Conservation (phyloP, 2,888 invertebrate species). For the Lysandra coridon region DNA sequence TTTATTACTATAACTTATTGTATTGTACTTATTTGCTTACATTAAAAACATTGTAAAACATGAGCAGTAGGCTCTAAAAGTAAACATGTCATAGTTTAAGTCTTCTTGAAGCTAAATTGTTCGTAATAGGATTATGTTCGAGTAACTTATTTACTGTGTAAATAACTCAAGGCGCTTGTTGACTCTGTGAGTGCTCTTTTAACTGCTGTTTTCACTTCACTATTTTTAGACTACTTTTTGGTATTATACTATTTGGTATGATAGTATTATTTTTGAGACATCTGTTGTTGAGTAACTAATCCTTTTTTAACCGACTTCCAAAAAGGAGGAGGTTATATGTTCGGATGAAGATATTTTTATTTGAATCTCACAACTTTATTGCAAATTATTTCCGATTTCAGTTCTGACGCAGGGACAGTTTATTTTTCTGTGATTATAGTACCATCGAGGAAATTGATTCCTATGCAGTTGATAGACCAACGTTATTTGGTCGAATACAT, state of each 20-base stretch:
- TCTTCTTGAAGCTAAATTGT: constrained; percentile 28
- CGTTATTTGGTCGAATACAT: too few relatives aligned
- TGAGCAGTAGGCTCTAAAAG: not conserved
- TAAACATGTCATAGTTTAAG: constrained; percentile 11
- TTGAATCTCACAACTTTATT: too few relatives aligned
- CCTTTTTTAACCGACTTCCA: too few relatives aligned
- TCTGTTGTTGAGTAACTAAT: too few relatives aligned
- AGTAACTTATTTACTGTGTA: constrained; percentile 33
- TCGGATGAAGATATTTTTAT: too few relatives aligned
- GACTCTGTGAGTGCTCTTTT: constrained; percentile 31
- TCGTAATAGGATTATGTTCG: constrained; percentile 35
- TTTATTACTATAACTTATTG: too few relatives aligned
- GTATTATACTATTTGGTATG: not conserved
- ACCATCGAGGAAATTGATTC: too few relatives aligned
- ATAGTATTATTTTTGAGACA: not conserved
- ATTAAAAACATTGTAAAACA: not conserved
- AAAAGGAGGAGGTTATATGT: too few relatives aligned
- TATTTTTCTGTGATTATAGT: too few relatives aligned
- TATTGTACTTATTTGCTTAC: not conserved
- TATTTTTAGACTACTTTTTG: not conserved
- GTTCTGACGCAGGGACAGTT: too few relatives aligned
- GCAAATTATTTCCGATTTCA: too few relatives aligned
- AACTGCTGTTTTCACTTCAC: not conserved
- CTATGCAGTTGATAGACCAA: too few relatives aligned
- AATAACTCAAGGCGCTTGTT: constrained; percentile 34